Conservation (phyloP, 2,113 vertebrate genomes). For the Scophthalmus maximus region DNA sequence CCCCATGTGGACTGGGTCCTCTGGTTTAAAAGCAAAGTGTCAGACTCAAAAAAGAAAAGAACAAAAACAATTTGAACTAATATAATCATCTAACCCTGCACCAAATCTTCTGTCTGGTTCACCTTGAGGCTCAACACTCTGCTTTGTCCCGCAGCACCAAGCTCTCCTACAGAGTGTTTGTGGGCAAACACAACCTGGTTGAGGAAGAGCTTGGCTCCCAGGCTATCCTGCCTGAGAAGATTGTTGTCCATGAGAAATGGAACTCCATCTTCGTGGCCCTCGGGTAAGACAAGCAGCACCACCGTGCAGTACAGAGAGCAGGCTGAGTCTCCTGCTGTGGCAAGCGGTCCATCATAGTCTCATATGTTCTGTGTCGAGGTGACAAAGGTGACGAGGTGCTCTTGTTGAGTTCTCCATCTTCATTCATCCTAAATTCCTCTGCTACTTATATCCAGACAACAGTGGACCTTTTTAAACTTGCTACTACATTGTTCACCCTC, state of each 20-base stretch:
- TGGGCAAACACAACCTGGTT: constrained; percentile 88
- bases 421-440: neutral
- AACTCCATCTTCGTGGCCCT: constrained; percentile 80
- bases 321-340: neutral
- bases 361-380: constrained; percentile 7
- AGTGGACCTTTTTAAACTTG: neutral
- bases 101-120: constrained; percentile 11
- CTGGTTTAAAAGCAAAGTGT: constrained; percentile 3
- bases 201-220: constrained; percentile 77
- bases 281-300: constrained; percentile 73
- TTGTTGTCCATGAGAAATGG: constrained; percentile 89
- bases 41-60: neutral
- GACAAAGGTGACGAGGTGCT: constrained; percentile 15
- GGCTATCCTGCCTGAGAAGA: constrained; percentile 82
- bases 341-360: constrained; percentile 29
- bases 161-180: constrained; percentile 86
- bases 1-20: neutral
- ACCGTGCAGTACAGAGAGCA: neutral
- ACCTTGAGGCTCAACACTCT: constrained; percentile 20
- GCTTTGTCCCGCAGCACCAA: constrained; percentile 70
- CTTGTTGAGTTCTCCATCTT: constrained; percentile 17
- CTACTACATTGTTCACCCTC: neutral
- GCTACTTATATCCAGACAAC: neutral
- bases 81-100: constrained; percentile 18
- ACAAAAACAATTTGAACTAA: constrained; percentile 8